phyloP scores from a whole-genome alignment of 2,797 vertebrate species.

The Catostomus latipinnis region DNA sequence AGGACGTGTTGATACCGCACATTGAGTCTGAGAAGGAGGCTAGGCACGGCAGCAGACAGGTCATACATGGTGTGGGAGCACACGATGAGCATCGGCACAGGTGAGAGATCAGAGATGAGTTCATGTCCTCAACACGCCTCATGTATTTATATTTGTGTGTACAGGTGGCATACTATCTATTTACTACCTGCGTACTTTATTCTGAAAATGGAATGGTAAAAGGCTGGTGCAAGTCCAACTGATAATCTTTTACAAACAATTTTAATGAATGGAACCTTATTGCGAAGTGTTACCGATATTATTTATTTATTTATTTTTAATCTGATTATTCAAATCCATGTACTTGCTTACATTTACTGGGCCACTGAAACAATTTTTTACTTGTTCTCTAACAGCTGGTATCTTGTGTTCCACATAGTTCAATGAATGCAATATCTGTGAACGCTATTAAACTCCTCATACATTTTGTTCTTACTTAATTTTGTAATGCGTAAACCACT shows the following conservation, averaged over 20 bases:
- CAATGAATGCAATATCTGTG: background rate
- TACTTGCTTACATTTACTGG: background rate
- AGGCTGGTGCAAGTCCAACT: background rate
- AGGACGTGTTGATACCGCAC: constrained; percentile 96
- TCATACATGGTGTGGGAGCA: constrained; percentile 91
- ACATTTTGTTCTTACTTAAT: background rate
- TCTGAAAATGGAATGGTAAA: background rate
- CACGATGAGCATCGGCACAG: constrained; percentile 94
- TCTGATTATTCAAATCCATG: background rate
- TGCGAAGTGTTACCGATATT: too few relatives aligned
- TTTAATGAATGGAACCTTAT: too few relatives aligned
- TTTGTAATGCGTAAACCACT: background rate
- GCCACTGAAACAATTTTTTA: background rate
- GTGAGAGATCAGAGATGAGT: constrained; percentile 68
- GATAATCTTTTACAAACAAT: background rate
- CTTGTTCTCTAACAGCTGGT: background rate
- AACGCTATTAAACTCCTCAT: background rate
- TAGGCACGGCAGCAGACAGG: constrained; percentile 83
- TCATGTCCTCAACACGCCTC: background rate
- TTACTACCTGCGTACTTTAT: background rate
- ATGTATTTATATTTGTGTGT: background rate
- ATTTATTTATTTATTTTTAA: background rate
- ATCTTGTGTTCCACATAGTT: background rate
- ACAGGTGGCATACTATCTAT: background rate
- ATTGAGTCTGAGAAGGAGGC: constrained; percentile 90